phyloP scores from a whole-genome alignment of 37 sponge, comb jelly and placozoan genomes.

The Lycopodina hypogea region DNA sequence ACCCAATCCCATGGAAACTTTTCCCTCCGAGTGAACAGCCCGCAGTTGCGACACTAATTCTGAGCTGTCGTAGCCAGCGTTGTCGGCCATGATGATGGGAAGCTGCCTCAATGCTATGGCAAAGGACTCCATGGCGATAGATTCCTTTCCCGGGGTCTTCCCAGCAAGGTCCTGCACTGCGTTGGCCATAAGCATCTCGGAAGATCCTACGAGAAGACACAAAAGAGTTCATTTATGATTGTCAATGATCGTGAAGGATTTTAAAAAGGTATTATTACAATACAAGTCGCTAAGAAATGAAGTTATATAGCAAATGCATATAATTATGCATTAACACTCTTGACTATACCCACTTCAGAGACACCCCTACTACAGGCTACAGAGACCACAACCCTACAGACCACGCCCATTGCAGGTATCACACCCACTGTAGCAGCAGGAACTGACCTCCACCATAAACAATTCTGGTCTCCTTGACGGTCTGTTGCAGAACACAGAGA shows the following conservation, averaged over 20 bases:
- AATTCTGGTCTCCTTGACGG: constrained; percentile 90
- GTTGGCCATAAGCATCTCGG: constrained; percentile 97
- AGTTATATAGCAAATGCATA: neutral
- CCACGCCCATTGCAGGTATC: too few species aligned
- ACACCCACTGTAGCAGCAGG: too few species aligned
- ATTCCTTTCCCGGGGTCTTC: constrained; percentile 93
- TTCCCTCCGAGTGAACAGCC: constrained; percentile 84
- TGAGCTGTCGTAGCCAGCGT: constrained; percentile 97
- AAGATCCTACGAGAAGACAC: constrained; percentile 73
- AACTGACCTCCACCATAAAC: constrained; percentile 93
- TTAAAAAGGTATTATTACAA: constrained; percentile 1
- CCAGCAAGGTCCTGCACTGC: constrained; percentile 88
- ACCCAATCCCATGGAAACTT: constrained; percentile 82
- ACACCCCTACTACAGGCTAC: too few species aligned
- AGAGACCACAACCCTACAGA: too few species aligned
- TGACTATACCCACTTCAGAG: too few species aligned
- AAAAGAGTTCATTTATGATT: neutral
- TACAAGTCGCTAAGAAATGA: neutral
- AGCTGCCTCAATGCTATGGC: constrained; percentile 88
- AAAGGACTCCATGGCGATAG: constrained; percentile 94
- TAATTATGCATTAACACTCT: neutral
- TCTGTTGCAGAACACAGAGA: constrained; percentile 93
- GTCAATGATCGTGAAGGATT: neutral
- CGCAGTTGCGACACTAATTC: constrained; percentile 84
- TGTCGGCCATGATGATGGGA: constrained; percentile 95